Conservation (phyloP, 2,888 invertebrate species). For the Empis stercorea region DNA sequence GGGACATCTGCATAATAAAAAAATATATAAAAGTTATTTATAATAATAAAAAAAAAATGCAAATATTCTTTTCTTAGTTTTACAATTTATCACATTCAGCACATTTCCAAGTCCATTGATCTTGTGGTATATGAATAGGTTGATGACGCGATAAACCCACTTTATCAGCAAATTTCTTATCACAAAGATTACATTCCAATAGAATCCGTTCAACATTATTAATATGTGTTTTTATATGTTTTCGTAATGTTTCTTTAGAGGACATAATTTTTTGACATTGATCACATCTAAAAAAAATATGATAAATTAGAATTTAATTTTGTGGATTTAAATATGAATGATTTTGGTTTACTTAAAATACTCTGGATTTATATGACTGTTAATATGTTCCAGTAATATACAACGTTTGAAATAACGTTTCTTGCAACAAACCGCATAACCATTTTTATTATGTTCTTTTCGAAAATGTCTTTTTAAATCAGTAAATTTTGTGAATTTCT, state of each 20-base stretch:
- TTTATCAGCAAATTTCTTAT: constrained; percentile 29
- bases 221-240: constrained; percentile 22
- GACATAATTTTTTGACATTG: constrained; percentile 29
- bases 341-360: constrained; percentile 21
- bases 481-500: constrained; percentile 23
- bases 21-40: too few relatives aligned
- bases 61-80: too few relatives aligned
- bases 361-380: constrained; percentile 31
- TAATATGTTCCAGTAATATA: constrained; percentile 30
- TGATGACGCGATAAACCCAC: constrained; percentile 31
- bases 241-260: constrained; percentile 30
- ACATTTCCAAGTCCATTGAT: constrained; percentile 10
- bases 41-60: too few relatives aligned
- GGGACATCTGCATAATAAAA: not conserved
- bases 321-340: not conserved
- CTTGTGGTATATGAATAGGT: constrained; percentile 26
- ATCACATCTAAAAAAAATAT: constrained; percentile 21
- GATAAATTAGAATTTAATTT: not conserved
- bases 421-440: constrained; percentile 30
- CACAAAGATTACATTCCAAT: constrained; percentile 27
- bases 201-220: constrained; percentile 2
- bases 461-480: constrained; percentile 28
- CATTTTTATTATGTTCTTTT: constrained; percentile 24
- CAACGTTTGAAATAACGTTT: constrained; percentile 30
- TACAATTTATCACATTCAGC: constrained; percentile 12